Evolutionary conservation across 2,888 invertebrate species (phyloP).

Genomic region (Lasioglossum leucozonium): DNA sequence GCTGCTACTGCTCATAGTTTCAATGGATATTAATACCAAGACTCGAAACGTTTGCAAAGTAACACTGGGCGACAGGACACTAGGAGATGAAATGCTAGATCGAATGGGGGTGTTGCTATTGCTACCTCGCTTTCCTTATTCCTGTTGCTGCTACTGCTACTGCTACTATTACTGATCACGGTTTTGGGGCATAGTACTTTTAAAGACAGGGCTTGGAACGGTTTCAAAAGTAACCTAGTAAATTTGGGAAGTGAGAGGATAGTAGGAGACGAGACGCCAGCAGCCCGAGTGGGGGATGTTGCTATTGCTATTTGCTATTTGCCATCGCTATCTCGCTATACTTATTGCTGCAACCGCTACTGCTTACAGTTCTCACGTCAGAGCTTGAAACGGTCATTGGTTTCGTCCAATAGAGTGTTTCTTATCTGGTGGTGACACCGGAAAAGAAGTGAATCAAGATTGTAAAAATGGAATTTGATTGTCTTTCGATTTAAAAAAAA

Average conservation of each 20-base stretch:
- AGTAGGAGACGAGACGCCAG: conserved; percentile 23
- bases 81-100: no score
- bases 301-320: neutral
- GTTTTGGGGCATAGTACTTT: conserved; percentile 5
- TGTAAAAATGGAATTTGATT: neutral
- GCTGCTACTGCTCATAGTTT: no score
- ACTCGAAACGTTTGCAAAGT: no score
- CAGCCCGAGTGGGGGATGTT: neutral
- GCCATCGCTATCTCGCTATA: neutral
- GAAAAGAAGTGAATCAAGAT: neutral
- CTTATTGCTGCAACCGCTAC: neutral
- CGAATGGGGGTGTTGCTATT: neutral
- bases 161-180: neutral
- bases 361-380: neutral
- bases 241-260: conserved; percentile 67
- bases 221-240: conserved; percentile 22
- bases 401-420: neutral
- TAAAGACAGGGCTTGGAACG: neutral
- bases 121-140: neutral
- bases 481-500: neutral
- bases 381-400: neutral
- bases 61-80: no score
- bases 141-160: neutral
- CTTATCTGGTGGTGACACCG: neutral
- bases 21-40: no score